Conservation (phyloP, 2,888 invertebrate genomes). For the Agrotis clavis region DNA sequence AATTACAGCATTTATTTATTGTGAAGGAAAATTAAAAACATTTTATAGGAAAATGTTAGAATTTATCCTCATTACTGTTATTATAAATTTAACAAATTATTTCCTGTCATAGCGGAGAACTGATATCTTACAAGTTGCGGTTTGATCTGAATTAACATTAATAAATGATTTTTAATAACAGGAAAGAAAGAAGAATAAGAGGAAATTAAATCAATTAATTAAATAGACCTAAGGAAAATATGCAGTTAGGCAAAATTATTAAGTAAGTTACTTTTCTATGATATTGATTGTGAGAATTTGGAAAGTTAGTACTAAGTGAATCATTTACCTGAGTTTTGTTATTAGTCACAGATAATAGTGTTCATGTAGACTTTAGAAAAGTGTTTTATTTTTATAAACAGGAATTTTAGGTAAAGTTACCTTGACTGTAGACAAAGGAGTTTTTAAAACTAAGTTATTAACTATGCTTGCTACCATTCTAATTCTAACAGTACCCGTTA, state of each 20-base stretch:
- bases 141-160: neutral
- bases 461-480: neutral
- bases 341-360: slow-evolving; percentile 7
- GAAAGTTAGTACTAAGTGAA: slow-evolving; percentile 15
- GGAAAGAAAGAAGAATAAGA: neutral
- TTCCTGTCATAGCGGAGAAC: slow-evolving; percentile 10
- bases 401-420: too few species aligned
- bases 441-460: slow-evolving; percentile 14
- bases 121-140: slow-evolving; percentile 2
- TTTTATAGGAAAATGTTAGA: neutral
- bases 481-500: neutral
- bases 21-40: neutral
- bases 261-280: neutral
- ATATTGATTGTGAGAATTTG: neutral
- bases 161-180: neutral
- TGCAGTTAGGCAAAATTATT: neutral
- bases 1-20: neutral
- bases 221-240: neutral
- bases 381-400: neutral
- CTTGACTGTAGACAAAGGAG: neutral
- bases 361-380: neutral
- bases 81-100: neutral
- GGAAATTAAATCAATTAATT: neutral
- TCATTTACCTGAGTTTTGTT: slow-evolving; percentile 1
- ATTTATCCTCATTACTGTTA: neutral